phyloP scores from a whole-genome alignment of 2,113 vertebrate species.

The Psittacula cyanocephala region DNA sequence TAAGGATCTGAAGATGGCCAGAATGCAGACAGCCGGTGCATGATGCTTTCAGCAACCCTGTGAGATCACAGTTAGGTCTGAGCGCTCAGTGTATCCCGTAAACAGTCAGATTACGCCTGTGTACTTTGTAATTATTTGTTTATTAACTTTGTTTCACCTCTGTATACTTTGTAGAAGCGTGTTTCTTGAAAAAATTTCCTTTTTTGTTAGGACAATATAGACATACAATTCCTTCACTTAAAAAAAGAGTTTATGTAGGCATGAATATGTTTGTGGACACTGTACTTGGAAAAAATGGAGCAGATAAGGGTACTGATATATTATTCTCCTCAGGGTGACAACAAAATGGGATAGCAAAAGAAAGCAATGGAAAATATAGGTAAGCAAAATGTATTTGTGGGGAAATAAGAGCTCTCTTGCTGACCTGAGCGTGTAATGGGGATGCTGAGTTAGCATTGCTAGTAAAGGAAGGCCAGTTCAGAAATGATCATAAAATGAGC shows the following conservation, averaged over 20 bases:
- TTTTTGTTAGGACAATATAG: background rate
- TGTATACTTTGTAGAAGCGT: background rate
- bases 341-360: background rate
- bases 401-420: background rate
- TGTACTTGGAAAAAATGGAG: background rate
- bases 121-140: background rate
- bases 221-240: background rate
- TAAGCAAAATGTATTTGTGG: background rate
- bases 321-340: background rate
- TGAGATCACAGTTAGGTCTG: background rate
- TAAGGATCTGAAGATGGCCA: background rate
- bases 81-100: background rate
- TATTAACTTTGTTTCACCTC: background rate
- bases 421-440: background rate
- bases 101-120: background rate
- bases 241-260: background rate
- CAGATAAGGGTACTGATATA: rapidly evolving
- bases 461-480: background rate
- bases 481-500: background rate
- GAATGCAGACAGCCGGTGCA: background rate
- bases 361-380: background rate
- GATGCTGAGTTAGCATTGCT: background rate
- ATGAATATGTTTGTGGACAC: background rate
- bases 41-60: background rate
- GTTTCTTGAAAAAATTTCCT: background rate